Evolutionary conservation across 1,140 invertebrate species (phyloP).

Genomic region (Trichonephila clavata): DNA sequence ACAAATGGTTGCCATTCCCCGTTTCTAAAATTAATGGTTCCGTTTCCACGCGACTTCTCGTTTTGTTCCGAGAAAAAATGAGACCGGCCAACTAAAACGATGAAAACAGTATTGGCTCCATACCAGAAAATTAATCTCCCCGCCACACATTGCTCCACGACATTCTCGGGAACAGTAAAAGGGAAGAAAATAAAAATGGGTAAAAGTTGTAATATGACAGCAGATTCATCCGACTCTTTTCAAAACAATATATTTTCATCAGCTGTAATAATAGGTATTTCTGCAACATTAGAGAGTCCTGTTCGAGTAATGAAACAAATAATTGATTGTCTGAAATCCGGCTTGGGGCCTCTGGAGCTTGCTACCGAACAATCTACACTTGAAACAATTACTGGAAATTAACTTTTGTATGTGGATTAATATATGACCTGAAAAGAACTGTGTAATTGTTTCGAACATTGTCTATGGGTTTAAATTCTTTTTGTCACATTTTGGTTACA

Average conservation of each 20-base stretch:
- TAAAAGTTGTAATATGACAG: background rate
- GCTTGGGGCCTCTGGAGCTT: background rate
- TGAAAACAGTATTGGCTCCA: constrained; percentile 41
- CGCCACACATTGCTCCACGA: background rate
- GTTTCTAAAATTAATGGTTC: constrained; percentile 12
- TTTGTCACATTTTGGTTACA: too few relatives aligned
- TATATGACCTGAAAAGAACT: background rate
- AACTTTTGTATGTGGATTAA: background rate
- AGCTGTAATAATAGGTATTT: constrained; percentile 14
- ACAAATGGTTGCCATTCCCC: background rate
- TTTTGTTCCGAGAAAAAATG: constrained; percentile 17
- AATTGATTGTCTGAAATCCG: background rate
- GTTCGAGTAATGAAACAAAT: constrained; percentile 30
- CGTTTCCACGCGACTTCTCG: constrained; percentile 34
- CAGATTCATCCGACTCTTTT: constrained; percentile 24
- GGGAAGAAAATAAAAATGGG: background rate
- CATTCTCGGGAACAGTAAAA: background rate
- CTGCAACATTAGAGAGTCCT: background rate
- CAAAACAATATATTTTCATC: constrained; percentile 37
- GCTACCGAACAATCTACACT: background rate
- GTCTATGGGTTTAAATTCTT: background rate
- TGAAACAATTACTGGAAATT: background rate
- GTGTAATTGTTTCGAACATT: background rate
- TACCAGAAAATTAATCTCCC: constrained; percentile 42
- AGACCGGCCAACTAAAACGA: background rate